A percentile compares a stretch with the other conserved stretches of the same genome.
phyloP scores from a whole-genome alignment of 2,113 vertebrate genomes.

The Hippocampus mohnikei region DNA sequence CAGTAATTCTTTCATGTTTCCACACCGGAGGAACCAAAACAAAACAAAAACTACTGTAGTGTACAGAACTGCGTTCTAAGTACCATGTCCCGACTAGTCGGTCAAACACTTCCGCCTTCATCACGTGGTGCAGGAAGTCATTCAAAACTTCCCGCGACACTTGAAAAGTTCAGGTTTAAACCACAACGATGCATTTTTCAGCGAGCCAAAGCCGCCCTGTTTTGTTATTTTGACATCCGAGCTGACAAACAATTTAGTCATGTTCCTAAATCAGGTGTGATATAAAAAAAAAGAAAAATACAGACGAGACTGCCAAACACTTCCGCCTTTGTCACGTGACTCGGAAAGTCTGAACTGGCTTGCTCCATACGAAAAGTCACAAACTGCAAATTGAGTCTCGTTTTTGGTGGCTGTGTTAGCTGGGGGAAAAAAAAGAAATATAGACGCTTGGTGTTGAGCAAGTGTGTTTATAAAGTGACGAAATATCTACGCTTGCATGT shows the following conservation, averaged over 20 bases:
- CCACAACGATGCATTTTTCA: conserved; percentile 57
- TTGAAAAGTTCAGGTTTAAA: conserved; percentile 23
- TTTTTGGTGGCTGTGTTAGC: no score
- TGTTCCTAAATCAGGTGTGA: conserved; percentile 14
- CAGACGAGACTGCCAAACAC: not conserved
- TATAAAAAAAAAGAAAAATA: not conserved
- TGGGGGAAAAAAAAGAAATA: no score
- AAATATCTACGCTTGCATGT: no score
- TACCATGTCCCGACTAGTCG: not conserved
- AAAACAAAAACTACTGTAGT: not conserved
- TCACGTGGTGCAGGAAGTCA: conserved; percentile 37
- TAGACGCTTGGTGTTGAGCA: no score
- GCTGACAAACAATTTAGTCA: conserved; percentile 45
- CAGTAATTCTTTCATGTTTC: conserved; percentile 58
- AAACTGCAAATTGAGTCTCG: conserved; percentile 54
- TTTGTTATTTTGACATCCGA: conserved; percentile 41
- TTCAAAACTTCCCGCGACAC: not conserved
- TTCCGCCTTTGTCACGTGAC: conserved; percentile 51
- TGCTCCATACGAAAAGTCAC: conserved; percentile 3
- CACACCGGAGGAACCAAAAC: not conserved
- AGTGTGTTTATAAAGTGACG: no score
- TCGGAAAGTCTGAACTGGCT: not conserved
- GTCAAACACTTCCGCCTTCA: conserved; percentile 34
- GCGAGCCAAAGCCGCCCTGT: conserved; percentile 35
- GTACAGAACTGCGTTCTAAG: not conserved